phyloP scores from a whole-genome alignment of 2,888 invertebrate species.

The Pandemis corylana region DNA sequence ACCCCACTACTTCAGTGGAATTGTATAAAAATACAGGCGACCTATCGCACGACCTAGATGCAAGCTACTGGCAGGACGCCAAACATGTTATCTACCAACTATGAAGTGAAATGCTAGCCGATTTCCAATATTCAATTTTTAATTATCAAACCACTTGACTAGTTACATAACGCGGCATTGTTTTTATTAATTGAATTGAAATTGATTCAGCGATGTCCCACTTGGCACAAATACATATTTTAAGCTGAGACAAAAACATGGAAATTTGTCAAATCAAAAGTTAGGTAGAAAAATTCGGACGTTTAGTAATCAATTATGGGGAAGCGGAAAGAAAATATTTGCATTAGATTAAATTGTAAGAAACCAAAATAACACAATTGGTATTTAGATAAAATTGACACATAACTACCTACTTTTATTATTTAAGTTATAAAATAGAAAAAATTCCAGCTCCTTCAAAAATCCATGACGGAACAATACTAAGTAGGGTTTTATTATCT shows the following conservation, averaged over 20 bases:
- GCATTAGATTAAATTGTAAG: neutral
- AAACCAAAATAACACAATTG: neutral
- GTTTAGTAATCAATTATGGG: constrained; percentile 2
- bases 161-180: constrained; percentile 52
- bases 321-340: constrained; percentile 8
- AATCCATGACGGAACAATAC: too few relatives aligned
- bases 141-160: constrained; percentile 75
- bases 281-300: neutral
- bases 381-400: neutral
- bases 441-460: neutral
- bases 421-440: too few relatives aligned
- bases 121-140: constrained; percentile 78
- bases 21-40: constrained; percentile 42
- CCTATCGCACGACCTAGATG: constrained; percentile 76
- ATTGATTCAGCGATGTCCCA: constrained; percentile 2
- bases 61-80: constrained; percentile 68
- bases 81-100: constrained; percentile 72
- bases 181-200: constrained; percentile 46
- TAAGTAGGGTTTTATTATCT: too few relatives aligned
- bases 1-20: constrained; percentile 45
- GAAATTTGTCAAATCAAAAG: constrained; percentile 3
- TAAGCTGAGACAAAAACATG: neutral
- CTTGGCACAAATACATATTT: constrained; percentile 37
- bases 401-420: too few relatives aligned
- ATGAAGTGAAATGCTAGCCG: constrained; percentile 66